phyloP scores from a whole-genome alignment of 1,140 invertebrate genomes.

The Listronotus oregonensis region DNA sequence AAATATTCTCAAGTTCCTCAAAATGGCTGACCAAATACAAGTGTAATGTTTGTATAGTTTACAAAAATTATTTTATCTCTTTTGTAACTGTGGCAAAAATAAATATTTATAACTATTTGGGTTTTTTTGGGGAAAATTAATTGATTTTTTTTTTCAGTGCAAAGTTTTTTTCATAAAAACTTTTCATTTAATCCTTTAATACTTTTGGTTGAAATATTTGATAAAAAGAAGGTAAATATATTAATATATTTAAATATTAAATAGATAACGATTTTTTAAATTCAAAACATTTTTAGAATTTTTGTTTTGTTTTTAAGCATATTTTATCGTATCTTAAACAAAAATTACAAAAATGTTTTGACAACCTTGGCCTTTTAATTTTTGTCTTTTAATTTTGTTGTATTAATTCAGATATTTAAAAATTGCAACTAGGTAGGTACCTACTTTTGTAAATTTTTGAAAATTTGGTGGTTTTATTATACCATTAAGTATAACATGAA shows the following conservation, averaged over 20 bases:
- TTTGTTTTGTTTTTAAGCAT: no score
- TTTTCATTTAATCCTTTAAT: slow-evolving; percentile 34
- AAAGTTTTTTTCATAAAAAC: slow-evolving; percentile 30
- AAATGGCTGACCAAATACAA: slow-evolving; percentile 37
- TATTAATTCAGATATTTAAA: no score
- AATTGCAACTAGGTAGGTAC: no score
- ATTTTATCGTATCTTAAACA: no score
- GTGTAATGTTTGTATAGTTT: slow-evolving; percentile 22
- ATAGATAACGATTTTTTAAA: no score
- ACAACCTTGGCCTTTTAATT: no score
- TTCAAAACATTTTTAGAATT: no score
- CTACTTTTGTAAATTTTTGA: no score
- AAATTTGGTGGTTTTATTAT: no score
- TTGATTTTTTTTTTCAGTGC: slow-evolving; percentile 16
- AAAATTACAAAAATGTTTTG: no score
- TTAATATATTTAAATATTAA: no score
- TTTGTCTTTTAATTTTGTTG: not conserved
- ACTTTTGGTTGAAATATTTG: slow-evolving; percentile 38
- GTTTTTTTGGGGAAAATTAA: slow-evolving; percentile 4
- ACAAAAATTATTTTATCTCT: slow-evolving; percentile 13
- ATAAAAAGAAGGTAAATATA: slow-evolving; percentile 29
- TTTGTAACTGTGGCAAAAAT: slow-evolving; percentile 13
- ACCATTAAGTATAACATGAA: no score
- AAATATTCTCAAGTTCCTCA: slow-evolving; percentile 23
- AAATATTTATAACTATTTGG: slow-evolving; percentile 16